These are phyloP conservation scores for Chrysomela aeneicollis DNA, from an alignment of 2,888 invertebrate genomes.

Conservation along the genomic window DNA sequence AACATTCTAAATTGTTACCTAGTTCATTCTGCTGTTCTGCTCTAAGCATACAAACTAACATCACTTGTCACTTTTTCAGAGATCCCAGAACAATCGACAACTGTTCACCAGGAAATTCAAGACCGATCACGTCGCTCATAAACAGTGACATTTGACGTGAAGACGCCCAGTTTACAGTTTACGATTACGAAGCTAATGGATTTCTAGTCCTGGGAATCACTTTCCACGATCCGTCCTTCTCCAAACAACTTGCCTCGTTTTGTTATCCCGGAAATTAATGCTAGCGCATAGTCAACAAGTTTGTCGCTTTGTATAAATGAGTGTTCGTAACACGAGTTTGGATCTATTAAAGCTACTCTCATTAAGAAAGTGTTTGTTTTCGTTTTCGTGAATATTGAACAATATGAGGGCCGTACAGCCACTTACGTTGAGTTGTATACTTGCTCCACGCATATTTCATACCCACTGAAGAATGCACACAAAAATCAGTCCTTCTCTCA, in stretches of 20 bases:
- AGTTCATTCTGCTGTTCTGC: too few species aligned
- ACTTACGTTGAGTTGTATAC: too few species aligned
- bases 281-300: not conserved
- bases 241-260: constrained; percentile 10
- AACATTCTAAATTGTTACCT: too few species aligned
- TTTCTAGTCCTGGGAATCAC: constrained; percentile 26
- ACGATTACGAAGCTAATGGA: constrained; percentile 22
- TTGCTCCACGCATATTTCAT: too few species aligned
- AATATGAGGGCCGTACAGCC: too few species aligned
- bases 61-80: constrained; percentile 53
- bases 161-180: constrained; percentile 6
- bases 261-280: not conserved
- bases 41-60: too few species aligned
- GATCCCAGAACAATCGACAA: constrained; percentile 59
- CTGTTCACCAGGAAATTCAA: constrained; percentile 61
- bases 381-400: not conserved
- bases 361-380: not conserved
- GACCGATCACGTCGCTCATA: constrained; percentile 60
- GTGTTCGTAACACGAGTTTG: not conserved
- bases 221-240: constrained; percentile 6
- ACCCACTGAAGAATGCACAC: too few species aligned
- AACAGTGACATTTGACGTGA: constrained; percentile 23
- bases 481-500: too few species aligned
- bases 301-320: not conserved
- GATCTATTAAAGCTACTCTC: not conserved